Conservation (phyloP, 2,888 invertebrate species). For the Schizotus pectinicornis region DNA sequence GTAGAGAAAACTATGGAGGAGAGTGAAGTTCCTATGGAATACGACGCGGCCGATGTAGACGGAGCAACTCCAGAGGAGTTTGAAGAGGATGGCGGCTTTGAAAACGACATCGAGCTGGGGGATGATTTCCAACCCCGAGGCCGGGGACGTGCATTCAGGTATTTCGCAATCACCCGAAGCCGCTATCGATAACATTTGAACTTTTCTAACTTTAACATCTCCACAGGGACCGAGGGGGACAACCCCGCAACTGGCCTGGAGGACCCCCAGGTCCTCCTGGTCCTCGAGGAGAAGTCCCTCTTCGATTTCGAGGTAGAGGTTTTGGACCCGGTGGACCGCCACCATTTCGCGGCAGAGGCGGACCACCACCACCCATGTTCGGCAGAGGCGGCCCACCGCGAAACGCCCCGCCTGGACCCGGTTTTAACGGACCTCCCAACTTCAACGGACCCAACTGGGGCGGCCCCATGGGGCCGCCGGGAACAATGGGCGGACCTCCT, state of each 20-base stretch:
- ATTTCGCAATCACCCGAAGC: conserved; percentile 29
- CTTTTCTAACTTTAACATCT: conserved; percentile 2
- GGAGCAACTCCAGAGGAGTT: conserved; percentile 45
- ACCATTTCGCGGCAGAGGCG: conserved; percentile 55
- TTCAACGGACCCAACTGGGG: conserved; percentile 71
- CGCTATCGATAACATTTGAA: conserved; percentile 1
- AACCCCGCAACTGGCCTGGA: conserved; percentile 39
- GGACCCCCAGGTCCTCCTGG: conserved; percentile 58
- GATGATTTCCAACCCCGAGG: conserved; percentile 60
- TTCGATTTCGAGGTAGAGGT: conserved; percentile 71
- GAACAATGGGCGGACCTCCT: conserved; percentile 54
- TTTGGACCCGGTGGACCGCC: conserved; percentile 64
- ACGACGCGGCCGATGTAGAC: conserved; percentile 26
- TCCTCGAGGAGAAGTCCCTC: conserved; percentile 63
- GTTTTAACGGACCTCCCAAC: conserved; percentile 64
- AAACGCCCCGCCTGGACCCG: conserved; percentile 58
- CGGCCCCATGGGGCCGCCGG: conserved; percentile 64
- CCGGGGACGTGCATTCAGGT: conserved; percentile 62
- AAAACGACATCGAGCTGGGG: conserved; percentile 57
- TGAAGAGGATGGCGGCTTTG: conserved; percentile 51
- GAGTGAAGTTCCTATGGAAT: conserved; percentile 30
- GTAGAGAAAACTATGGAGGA: conserved; percentile 15
- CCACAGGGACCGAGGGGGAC: conserved; percentile 53
- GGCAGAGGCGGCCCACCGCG: conserved; percentile 60
- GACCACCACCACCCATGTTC: conserved; percentile 62